Evolutionary conservation across 2,888 invertebrate genomes (phyloP).

Genomic region (Geotrupes spiniger): DNA sequence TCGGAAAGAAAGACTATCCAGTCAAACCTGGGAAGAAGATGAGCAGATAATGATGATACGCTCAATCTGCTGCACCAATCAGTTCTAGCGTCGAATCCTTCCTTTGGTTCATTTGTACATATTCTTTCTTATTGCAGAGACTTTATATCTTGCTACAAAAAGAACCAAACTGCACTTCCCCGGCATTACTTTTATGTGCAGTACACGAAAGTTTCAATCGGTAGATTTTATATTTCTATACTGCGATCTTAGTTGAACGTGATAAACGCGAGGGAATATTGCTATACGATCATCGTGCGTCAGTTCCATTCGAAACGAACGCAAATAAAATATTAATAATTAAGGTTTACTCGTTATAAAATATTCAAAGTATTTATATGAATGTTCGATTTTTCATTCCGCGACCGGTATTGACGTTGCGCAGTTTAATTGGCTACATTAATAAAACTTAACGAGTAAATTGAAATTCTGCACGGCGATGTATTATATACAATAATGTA

Average conservation of each 20-base stretch:
- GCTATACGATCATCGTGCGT: no score
- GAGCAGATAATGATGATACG: slow-evolving; percentile 45
- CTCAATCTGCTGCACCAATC: slow-evolving; percentile 45
- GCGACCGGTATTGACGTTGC: no score
- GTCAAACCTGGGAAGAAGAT: slow-evolving; percentile 38
- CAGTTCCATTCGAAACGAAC: no score
- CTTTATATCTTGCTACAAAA: slow-evolving; percentile 18
- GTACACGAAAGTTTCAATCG: slow-evolving; percentile 23
- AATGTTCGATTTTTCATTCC: no score
- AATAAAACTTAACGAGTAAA: no score
- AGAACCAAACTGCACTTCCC: slow-evolving; percentile 15
- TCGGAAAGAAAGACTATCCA: slow-evolving; percentile 37
- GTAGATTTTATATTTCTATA: slow-evolving; percentile 15
- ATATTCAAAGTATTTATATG: no score
- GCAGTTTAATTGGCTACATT: no score
- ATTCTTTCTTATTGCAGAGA: slow-evolving; percentile 20
- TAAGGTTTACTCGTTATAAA: no score
- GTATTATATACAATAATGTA: no score
- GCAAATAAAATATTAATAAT: no score
- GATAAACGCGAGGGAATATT: neutral
- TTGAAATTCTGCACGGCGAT: no score
- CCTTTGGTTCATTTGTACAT: slow-evolving; percentile 28
- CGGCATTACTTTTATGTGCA: slow-evolving; percentile 24
- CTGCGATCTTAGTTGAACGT: slow-evolving; percentile 1
- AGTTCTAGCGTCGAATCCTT: slow-evolving; percentile 42